Conservation (phyloP, 2,797 vertebrate species). For the Eulemur coronatus region DNA sequence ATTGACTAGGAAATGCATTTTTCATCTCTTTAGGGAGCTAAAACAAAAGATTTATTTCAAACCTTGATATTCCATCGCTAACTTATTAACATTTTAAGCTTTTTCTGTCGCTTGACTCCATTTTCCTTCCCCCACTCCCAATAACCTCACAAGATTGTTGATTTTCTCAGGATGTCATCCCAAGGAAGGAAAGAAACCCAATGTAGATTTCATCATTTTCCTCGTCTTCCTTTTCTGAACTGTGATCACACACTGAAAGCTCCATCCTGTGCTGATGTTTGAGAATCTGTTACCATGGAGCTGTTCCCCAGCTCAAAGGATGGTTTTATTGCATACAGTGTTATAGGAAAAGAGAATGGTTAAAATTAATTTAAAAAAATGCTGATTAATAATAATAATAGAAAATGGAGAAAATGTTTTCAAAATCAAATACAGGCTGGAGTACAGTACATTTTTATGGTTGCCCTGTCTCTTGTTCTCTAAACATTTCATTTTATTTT, state of each 20-base stretch:
- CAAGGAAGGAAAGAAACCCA: conserved; percentile 58
- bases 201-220: conserved; percentile 67
- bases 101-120: conserved; percentile 2
- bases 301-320: conserved; percentile 70
- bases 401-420: conserved; percentile 51
- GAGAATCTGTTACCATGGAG: conserved; percentile 82
- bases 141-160: neutral
- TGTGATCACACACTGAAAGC: conserved; percentile 74
- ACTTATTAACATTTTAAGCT: conserved; percentile 40
- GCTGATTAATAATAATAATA: conserved; percentile 68
- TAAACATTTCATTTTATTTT: conserved; percentile 50
- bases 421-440: conserved; percentile 51
- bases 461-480: conserved; percentile 46
- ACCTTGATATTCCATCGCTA: conserved; percentile 11
- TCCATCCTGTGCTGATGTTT: conserved; percentile 79
- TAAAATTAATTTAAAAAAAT: conserved; percentile 70
- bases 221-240: conserved; percentile 63
- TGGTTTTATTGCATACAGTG: conserved; percentile 65
- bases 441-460: conserved; percentile 48
- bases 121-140: neutral
- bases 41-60: conserved; percentile 49
- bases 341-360: conserved; percentile 70
- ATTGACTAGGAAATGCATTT: neutral
- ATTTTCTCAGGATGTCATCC: conserved; percentile 53
- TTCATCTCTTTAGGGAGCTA: conserved; percentile 39